Evolutionary conservation across 1,140 invertebrate species (phyloP).

Genomic region (Eufriesea mexicana): DNA sequence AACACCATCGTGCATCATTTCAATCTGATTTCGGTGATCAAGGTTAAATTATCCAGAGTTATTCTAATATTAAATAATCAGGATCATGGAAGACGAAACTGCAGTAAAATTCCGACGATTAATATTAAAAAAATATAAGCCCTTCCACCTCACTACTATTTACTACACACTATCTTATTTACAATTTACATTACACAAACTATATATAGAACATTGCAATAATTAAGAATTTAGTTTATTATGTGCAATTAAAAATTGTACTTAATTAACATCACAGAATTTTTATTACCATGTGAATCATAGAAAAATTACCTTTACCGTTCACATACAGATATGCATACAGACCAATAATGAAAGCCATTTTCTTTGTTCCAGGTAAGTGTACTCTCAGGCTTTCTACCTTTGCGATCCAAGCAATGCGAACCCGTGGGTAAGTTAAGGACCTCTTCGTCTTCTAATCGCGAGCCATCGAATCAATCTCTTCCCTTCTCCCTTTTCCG

Average conservation of each 20-base stretch:
- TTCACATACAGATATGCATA: too few relatives aligned
- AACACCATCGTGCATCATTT: too few relatives aligned
- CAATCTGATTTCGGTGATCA: not conserved
- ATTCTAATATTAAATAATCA: not conserved
- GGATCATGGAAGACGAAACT: not conserved
- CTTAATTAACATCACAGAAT: too few relatives aligned
- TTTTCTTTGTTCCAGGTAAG: constrained; percentile 61
- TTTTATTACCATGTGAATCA: too few relatives aligned
- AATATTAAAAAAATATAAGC: too few relatives aligned
- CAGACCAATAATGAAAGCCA: not conserved
- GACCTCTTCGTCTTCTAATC: not conserved
- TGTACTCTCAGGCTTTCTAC: not conserved
- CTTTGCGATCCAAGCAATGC: not conserved
- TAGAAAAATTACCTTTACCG: too few relatives aligned
- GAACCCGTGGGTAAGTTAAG: not conserved
- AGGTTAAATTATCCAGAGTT: not conserved
- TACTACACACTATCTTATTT: too few relatives aligned
- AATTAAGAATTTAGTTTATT: too few relatives aligned
- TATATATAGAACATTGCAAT: too few relatives aligned
- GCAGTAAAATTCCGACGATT: not conserved
- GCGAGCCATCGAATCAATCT: not conserved
- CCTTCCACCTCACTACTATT: too few relatives aligned
- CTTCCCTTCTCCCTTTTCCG: not conserved
- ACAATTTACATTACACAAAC: too few relatives aligned
- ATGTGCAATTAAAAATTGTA: too few relatives aligned